Base-by-base conservation (phyloP, 2,113 vertebrate species). In the Bubalus kerabau region DNA sequence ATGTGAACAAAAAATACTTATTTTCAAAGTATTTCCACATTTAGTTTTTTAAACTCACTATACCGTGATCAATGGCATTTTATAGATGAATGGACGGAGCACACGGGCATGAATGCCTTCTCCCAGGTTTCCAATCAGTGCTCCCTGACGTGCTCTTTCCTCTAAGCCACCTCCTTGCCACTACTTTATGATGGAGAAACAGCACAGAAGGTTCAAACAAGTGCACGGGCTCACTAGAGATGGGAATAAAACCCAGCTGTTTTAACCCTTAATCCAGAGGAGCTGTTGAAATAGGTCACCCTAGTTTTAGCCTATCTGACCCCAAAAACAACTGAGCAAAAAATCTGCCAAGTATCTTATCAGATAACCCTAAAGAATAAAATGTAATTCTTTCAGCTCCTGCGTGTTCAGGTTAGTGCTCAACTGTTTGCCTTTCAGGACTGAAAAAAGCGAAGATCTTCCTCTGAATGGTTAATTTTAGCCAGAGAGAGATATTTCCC, bases 21-120 rank as follows among this genome's bases (percentile, higher is more conserved):
- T 64, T 97, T 96, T 96, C 30, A 40, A 97, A 97, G 60, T 74
- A 43, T 19, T 71, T 96, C 81, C 40, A 48, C 40, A 81, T 10
- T 43, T 3, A 87, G 64, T 87, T 89, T 95, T 71, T 94, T 46
- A 54, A 76, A 60, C 30, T 62, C 60, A 13, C 71, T 76, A 32
- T 21, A 40, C 76, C 24, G 50, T 88, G 85, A 86, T 59, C 0
- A 46, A 76, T 21, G 94, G 82, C 85, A 50, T 60, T 46, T 94
- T 36, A n/a, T 19, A 67, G 60, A 56, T 2, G 40, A 80, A 90
- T 6, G 67, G 71, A 59, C 0, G 3, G n/a, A 76, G 82, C 9
- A 8, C 59, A 43, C 0, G 1, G 12, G 26, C 2, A 4, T 23
- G 60, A 52, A 59, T 0, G 32, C 67, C n/a, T 56, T 46, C 76